Conservation (phyloP, 2,797 vertebrate genomes). For the Diglossa cyanea region DNA sequence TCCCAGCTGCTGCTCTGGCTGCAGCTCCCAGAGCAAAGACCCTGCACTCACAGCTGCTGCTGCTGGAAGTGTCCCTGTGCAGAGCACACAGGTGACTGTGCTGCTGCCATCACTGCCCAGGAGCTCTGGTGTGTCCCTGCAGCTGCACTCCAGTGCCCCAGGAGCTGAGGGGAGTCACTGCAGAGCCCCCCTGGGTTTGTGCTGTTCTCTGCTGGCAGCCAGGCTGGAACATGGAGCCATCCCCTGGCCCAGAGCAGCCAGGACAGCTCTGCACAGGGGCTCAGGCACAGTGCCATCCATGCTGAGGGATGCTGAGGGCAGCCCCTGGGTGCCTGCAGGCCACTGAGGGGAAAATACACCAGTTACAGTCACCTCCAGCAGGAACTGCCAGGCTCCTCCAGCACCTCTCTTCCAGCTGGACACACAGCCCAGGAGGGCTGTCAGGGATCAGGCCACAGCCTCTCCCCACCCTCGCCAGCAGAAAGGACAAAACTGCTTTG, state of each 20-base stretch:
- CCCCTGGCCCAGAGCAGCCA: background rate
- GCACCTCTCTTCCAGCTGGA: background rate
- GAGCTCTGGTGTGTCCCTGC: background rate
- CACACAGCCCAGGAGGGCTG: background rate
- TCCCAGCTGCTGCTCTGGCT: background rate
- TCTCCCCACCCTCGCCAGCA: background rate
- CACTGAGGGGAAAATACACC: accelerated
- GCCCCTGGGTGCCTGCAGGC: background rate
- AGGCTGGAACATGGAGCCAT: accelerated
- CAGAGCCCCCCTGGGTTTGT: accelerated
- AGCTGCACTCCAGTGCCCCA: background rate
- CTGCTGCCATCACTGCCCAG: background rate
- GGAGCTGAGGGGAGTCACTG: background rate
- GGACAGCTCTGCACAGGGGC: background rate
- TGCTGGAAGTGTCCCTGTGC: background rate
- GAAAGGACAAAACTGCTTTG: background rate
- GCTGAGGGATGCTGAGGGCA: background rate
- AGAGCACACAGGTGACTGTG: background rate
- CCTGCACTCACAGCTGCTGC: background rate
- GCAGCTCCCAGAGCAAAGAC: background rate
- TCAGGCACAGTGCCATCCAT: accelerated
- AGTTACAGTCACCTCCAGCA: background rate
- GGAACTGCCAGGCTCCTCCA: background rate
- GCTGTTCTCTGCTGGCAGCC: background rate
- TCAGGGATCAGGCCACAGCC: background rate